Evolutionary conservation across 1,140 invertebrate species (phyloP), one percentile per base, ranked within the genome.

Genomic region (Drosophila virilis): DNA sequence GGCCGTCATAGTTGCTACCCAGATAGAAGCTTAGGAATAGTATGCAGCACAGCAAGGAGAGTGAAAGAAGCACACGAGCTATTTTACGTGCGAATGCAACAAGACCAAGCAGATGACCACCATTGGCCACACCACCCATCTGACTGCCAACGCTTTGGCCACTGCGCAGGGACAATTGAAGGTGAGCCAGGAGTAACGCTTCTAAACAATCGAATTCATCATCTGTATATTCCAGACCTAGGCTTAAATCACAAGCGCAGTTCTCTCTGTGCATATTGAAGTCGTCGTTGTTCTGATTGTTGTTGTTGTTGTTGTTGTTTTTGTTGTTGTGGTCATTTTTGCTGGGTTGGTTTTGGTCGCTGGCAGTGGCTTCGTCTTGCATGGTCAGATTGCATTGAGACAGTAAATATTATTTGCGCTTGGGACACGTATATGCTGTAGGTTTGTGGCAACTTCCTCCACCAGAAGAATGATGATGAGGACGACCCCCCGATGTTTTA

Each of bases 371-470:
- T 13, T 64, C 67, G 60, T 84, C 77, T 75, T 77, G 80, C 65
- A 69, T 75, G 83, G 90, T 91, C 75, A 83, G 54, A 80, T 91
- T 91, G 77, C 90, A 91, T 74, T 80, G 79, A 17, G 78, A 70
- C 43, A 91, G 90, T 91, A 91, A 91, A 91, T 91, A 91, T 91
- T 91, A 91, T 91, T 83, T 84, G 58, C 74, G 66, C 55, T 65
- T 78, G 8, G 48, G 54, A 13, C 73, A 78, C 33, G 50, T 46
- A 57, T 59, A 76, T 13, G 72, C 66, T 10, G 67, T n/a, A 9
- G 69, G 12, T 48, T 73, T 82, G n/a, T 10, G 37, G 37, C 33
- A 54, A 52, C 42, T 17, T 33, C 48, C 17, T 5, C 8, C 12
- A 1, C 32, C 4, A 4, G n/a, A 22, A 0, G 50, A 6, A 10